Conservation (phyloP, 2,888 invertebrate genomes). For the Phlogophora meticulosa region DNA sequence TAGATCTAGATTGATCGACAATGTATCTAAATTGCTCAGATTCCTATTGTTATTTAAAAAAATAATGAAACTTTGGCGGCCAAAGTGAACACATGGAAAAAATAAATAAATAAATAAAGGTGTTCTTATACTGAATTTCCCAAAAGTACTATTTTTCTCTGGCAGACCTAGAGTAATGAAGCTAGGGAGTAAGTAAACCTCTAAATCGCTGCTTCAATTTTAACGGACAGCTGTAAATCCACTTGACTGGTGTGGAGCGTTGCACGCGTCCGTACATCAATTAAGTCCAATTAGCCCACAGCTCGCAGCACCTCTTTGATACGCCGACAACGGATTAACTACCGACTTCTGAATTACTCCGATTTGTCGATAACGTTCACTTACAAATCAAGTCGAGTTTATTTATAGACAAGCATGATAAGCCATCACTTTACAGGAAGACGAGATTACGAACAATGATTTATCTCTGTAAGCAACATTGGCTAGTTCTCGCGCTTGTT, state of each 20-base stretch:
- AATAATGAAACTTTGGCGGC: too few relatives aligned
- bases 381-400: slow-evolving; percentile 53
- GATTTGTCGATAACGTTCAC: slow-evolving; percentile 64
- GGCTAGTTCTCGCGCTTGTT: slow-evolving; percentile 74
- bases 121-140: too few relatives aligned
- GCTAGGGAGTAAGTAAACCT: too few relatives aligned
- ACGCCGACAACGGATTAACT: slow-evolving; percentile 72
- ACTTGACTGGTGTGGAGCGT: slow-evolving; percentile 75
- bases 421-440: slow-evolving; percentile 78
- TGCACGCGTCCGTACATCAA: slow-evolving; percentile 81
- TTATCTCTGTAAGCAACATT: slow-evolving; percentile 72
- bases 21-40: too few relatives aligned
- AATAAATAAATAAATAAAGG: too few relatives aligned
- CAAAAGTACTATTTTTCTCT: too few relatives aligned
- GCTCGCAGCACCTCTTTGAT: slow-evolving; percentile 79
- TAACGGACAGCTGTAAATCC: slow-evolving; percentile 82
- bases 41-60: too few relatives aligned
- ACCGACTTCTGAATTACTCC: slow-evolving; percentile 67
- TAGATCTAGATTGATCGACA: too few relatives aligned
- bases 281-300: slow-evolving; percentile 83
- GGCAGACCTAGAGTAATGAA: too few relatives aligned
- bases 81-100: too few relatives aligned
- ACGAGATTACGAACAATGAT: slow-evolving; percentile 64
- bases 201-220: slow-evolving; percentile 78
- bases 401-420: slow-evolving; percentile 54